Base-by-base conservation (phyloP, 2,797 vertebrate species). In the Zonotrichia albicollis region DNA sequence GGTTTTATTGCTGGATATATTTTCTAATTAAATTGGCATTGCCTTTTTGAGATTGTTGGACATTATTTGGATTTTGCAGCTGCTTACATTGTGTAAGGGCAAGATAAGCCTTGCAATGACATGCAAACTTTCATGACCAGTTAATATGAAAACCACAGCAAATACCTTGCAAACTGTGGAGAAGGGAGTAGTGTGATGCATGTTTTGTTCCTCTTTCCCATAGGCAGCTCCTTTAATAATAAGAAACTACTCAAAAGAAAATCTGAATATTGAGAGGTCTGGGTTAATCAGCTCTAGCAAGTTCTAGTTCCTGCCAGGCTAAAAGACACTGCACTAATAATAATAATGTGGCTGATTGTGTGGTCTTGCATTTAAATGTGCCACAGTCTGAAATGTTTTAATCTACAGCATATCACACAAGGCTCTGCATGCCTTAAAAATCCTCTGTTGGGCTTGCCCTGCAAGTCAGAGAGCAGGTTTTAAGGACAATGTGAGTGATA, bases 21-120 rank as follows among this genome's bases (percentile, higher is more conserved):
- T 84, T 94, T 93, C 46, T 82, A 84, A 77, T 94, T 89, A 75
- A 94, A 83, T 81, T 75, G 74, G 46, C 54, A 25, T 43, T 74
- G 50, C 29, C 20, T 75, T 80, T 73, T 46, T 66, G 85, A 84
- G 70, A 26, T 48, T 58, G 70, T 58, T 79, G 43, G 81, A 20
- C 30, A 5, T 87, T 29, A 60, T 79, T 84, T 71, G 73, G 74
- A 40, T 71, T 73, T 45, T 65, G 77, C 58, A 93, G 91, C 90
- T 77, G 80, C 80, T 85, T 25, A 16, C 27, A 13, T 36, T 62
- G 29, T 90, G 83, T 50, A 23, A 42, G 70, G 76, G 82, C 29
- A 54, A 94, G 85, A 90, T 85, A 87, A 92, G 82, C 50, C 54
- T 55, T 38, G 17, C n/a, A 64, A 26, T 23, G 75, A 54, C 43